These are phyloP conservation scores for Pelecanoides urinatrix DNA, from an alignment of 2,113 vertebrate species.

Conservation along the genomic window DNA sequence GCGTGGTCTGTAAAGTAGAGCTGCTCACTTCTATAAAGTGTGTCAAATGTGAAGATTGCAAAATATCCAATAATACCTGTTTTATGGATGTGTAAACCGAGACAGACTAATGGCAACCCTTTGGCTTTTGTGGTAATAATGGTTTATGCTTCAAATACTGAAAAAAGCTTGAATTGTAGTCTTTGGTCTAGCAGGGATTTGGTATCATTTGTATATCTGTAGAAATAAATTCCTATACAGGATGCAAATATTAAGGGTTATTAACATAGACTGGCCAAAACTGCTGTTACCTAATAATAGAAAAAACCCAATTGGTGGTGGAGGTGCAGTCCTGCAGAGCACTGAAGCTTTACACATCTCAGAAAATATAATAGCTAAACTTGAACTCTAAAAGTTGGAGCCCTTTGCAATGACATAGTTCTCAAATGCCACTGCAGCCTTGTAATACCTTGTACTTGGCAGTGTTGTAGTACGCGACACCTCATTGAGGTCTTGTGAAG, in stretches of 20 bases:
- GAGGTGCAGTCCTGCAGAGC: not conserved
- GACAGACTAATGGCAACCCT: not conserved
- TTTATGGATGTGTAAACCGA: not conserved
- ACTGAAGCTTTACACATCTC: not conserved
- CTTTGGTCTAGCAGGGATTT: not conserved
- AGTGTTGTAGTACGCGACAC: not conserved
- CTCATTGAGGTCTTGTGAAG: not conserved
- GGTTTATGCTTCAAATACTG: not conserved
- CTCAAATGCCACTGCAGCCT: not conserved
- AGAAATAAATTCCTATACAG: not conserved
- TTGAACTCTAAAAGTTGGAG: not conserved
- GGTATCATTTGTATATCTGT: not conserved
- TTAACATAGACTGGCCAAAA: not conserved
- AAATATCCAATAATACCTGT: not conserved
- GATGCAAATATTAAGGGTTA: not conserved
- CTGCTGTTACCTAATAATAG: not conserved
- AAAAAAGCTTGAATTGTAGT: not conserved
- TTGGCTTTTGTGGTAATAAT: not conserved
- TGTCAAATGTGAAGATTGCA: not conserved
- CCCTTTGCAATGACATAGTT: not conserved
- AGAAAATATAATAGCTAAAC: not conserved
- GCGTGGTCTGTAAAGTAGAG: not conserved
- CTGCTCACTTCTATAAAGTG: not conserved
- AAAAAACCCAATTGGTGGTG: not conserved
- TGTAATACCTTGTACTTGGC: not conserved